Evolutionary conservation across 2,797 vertebrate species (phyloP), one percentile per base, ranked within the genome.

Genomic region (Harpagifer antarcticus): DNA sequence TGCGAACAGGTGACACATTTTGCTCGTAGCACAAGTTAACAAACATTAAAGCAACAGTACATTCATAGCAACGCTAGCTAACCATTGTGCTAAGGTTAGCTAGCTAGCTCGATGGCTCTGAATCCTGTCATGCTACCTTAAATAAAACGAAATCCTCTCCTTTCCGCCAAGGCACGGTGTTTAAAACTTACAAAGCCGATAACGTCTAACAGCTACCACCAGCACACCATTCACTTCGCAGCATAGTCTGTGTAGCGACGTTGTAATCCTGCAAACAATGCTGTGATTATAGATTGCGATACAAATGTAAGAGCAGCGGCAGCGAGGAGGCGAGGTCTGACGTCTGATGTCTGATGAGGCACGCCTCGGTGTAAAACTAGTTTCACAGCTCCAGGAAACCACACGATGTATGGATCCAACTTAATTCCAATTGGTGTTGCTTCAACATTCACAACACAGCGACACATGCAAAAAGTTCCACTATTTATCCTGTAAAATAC

Each of bases 101-200:
- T 67, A 59, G 86, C 86, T 92, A 91, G 85, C 91, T 74, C 55
- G 44, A 58, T 9, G 69, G 78, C 76, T 72, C 57, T 11, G 93
- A 75, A 95, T 94, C 93, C 90, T 68, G 87, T 93, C 94, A 95
- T 92, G 95, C 95, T 96, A 96, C 95, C 95, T 96, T 96, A 96
- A 96, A 96, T 95, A 95, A 95, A 95, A 95, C 81, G 86, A 94
- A 94, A 94, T 94, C 90, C 93, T 89, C 91, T 90, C 84, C 86
- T 92, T 93, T 95, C 93, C 95, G 95, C 95, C 93, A 94, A 95
- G 94, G 94, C 94, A 94, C 94, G 91, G 83, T 76, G 93, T 96
- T 96, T 94, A 95, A 96, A 95, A 95, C 84, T 84, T 89, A 92
- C 94, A 58, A 95, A 91, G 81, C 88, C 81, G 86, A 93, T 92